Base-by-base conservation (phyloP, 2,888 invertebrate species). In the Podotricha telesiphe region DNA sequence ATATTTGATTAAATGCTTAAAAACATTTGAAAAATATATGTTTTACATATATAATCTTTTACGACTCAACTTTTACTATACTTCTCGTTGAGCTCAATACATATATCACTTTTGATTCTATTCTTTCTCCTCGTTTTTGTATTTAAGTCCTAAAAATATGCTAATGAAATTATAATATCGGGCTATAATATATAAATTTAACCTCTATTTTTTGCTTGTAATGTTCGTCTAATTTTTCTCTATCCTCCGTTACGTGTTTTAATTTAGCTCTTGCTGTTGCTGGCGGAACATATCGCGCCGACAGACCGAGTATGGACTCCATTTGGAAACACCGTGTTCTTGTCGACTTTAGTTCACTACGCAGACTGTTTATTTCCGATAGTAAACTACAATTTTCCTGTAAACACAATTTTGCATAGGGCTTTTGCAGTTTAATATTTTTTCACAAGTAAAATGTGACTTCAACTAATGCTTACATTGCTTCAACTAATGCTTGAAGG, bases 341-440 rank as follows among this genome's bases (percentile, higher is more conserved):
- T 15, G 95, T 94, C 0, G 94, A 86, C 82, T 95, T 96, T 70
- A 97, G 85, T 81, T 96, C 95, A 34, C 94, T 94, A 42, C 97
- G 94, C 51, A 98, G 83, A 68, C 94, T 94, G 80, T 97, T 97
- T 22, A 97, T 95, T 85, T 98, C 98, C 1, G 95, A 93, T 42
- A 98, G 91, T 4, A 98, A 91, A 0, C 94, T 88, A 45, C 96
- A 94, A 84, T 98, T 98, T 80, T 98, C 97, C 93, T 93, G 75
- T 28, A 19, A 80, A 78, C n/a, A n/a, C n/a, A n/a, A n/a, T n/a
- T n/a, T n/a, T n/a, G n/a, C 11, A 8, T 58, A 58, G 7, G 8
- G 0, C 28, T 15, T 28, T 19, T 17, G n/a, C 47, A 13, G 6
- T n/a, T 37, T 58, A 37, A 37, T 8, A 37, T 37, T 37, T 37